Percentiles rank a stretch among this genome's conserved stretches.
These are phyloP conservation scores for Micronisus gabar DNA, from an alignment of 2,113 vertebrate genomes.

Conservation along the genomic window DNA sequence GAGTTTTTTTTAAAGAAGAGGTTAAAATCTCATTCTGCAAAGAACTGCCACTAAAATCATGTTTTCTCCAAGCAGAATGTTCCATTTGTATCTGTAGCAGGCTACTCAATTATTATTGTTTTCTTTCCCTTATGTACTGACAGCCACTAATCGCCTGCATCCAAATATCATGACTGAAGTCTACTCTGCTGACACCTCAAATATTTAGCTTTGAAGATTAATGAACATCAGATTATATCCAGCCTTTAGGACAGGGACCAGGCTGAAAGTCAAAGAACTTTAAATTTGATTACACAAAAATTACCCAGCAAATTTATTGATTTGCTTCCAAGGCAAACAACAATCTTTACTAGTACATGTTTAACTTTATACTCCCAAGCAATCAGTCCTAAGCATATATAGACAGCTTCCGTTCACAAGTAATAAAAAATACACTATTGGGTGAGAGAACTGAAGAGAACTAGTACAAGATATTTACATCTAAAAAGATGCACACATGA, in stretches of 20 bases:
- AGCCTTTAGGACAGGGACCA: constrained; percentile 41
- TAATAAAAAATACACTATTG: background rate
- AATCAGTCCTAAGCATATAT: constrained; percentile 1
- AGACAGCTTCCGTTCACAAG: background rate
- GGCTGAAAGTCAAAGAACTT: constrained; percentile 50
- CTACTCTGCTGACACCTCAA: background rate
- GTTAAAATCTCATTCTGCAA: background rate
- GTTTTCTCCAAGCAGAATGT: background rate
- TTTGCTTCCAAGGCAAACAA: constrained; percentile 43
- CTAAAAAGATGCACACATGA: background rate
- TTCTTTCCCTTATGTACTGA: background rate
- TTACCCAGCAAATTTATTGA: constrained; percentile 17
- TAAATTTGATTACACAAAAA: constrained; percentile 53
- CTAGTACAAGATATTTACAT: background rate
- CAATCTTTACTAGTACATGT: constrained; percentile 18
- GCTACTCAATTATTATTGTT: background rate
- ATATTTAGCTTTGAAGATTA: constrained; percentile 53
- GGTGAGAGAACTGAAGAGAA: background rate
- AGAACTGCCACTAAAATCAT: background rate
- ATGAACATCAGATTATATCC: constrained; percentile 31
- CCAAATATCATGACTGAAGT: background rate
- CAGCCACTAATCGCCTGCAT: background rate
- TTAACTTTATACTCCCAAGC: constrained; percentile 22
- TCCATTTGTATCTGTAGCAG: background rate
- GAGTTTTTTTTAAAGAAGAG: background rate